Percentiles rank a stretch among this genome's conserved stretches.
phyloP scores from a whole-genome alignment of 2,888 invertebrate genomes.

The Dynastes hyllus region DNA sequence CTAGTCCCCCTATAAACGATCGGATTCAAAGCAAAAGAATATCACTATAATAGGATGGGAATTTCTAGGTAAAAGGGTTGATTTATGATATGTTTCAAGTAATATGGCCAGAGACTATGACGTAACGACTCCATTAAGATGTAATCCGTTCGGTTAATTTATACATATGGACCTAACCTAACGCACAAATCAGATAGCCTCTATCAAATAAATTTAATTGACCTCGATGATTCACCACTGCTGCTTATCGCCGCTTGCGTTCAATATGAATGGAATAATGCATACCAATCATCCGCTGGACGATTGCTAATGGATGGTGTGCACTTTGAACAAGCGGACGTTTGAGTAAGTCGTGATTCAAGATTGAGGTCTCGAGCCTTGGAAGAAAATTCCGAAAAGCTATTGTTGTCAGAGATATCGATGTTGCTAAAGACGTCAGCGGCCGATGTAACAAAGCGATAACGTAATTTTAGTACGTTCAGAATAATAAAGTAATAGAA shows the following conservation, averaged over 20 bases:
- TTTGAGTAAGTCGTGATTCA: background rate
- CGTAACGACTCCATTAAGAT: slow-evolving; percentile 34
- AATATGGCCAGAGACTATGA: background rate
- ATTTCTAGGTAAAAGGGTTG: no score
- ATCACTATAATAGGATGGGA: no score
- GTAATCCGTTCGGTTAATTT: slow-evolving; percentile 29
- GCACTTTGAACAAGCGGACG: slow-evolving; percentile 22
- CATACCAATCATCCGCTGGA: slow-evolving; percentile 36
- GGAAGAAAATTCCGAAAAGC: no score
- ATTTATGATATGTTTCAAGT: no score
- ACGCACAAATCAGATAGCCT: slow-evolving; percentile 47
- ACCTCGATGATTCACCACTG: slow-evolving; percentile 46
- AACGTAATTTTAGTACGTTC: no score
- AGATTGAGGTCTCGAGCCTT: background rate
- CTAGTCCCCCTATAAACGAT: no score
- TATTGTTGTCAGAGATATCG: no score
- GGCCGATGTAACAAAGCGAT: no score
- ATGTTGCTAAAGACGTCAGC: no score
- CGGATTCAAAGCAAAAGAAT: no score
- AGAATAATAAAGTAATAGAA: no score
- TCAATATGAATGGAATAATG: slow-evolving; percentile 48
- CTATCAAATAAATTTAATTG: slow-evolving; percentile 48
- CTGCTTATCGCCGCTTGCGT: background rate
- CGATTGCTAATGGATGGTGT: slow-evolving; percentile 33
- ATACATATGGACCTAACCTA: slow-evolving; percentile 45